Base-by-base conservation (phyloP, 2,888 invertebrate genomes). In the Tineola bisselliella region DNA sequence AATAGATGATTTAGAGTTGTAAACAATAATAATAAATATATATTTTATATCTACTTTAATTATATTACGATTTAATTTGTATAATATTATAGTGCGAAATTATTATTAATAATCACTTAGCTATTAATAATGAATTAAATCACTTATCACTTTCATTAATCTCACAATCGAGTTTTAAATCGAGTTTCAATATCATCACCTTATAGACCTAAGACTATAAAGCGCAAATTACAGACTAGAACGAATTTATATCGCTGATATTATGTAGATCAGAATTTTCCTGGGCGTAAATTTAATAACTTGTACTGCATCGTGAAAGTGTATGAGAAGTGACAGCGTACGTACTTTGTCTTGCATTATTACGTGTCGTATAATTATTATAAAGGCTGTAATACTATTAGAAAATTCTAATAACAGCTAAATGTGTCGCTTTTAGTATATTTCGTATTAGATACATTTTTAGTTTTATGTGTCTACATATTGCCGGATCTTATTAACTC, bases 211-310 rank as follows among this genome's bases (percentile, higher is more conserved):
- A 54, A 58, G 13, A 58, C 58, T 58, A 58, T 58, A 58, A 58
- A 58, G 58, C 13, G 33, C 58, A 58, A 58, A 58, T 58, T 58
- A 58, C 33, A 58, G 17, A 44, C 58, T 61, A 61, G 58, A 48
- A 44, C 62, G 58, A 61, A 62, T 61, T 57, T 44, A 59, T 60
- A 58, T 48, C 11, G 48, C 31, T 31, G 38, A 60, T 43, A 61
- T 61, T 62, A 62, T 62, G 62, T 59, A 61, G 62, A 62, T 62
- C 48, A 56, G 31, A 44, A 19, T 62, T 62, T 62, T 62, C 61
- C 60, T 62, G 61, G 61, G 62, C 62, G 62, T 61, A 57, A 58
- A 60, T 61, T 62, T 62, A 62, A 62, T 61, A 62, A 44, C 61
- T 61, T 44, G 25, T 11, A 48, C 57, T 59, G 30, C 58, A 33